These are phyloP conservation scores for Trichomycterus rosablanca DNA, from an alignment of 2,113 vertebrate species.

Conservation along the genomic window DNA sequence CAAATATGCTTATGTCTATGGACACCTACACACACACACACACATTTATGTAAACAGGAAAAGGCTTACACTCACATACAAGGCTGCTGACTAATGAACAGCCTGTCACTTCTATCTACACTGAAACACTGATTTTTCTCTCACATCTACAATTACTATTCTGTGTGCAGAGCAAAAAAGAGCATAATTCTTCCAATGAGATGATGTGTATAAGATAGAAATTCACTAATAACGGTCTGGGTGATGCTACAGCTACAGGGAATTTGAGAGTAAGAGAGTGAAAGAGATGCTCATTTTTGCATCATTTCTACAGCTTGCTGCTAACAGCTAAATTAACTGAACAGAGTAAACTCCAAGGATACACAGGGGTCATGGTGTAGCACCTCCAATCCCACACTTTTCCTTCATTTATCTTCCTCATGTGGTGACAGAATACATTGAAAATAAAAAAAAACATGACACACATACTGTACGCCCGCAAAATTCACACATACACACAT, in stretches of 20 bases:
- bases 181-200: slow-evolving; percentile 57
- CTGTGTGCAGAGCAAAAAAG: slow-evolving; percentile 39
- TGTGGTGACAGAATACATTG: neutral
- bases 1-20: too few relatives aligned
- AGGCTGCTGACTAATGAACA: slow-evolving; percentile 27
- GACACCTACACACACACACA: too few relatives aligned
- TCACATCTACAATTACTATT: slow-evolving; percentile 54
- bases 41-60: slow-evolving; percentile 14
- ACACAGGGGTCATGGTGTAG: neutral
- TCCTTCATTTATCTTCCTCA: slow-evolving; percentile 25
- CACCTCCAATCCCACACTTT: neutral
- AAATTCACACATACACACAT: slow-evolving; percentile 17
- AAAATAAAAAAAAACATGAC: neutral
- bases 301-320: neutral
- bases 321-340: slow-evolving; percentile 25
- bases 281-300: slow-evolving; percentile 12
- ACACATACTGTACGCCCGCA: slow-evolving; percentile 3
- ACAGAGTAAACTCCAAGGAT: too few relatives aligned
- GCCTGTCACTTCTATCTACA: slow-evolving; percentile 32
- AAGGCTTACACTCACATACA: too few relatives aligned
- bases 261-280: slow-evolving; percentile 25
- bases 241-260: slow-evolving; percentile 34
- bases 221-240: slow-evolving; percentile 61
- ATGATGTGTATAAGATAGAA: slow-evolving; percentile 57
- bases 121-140: slow-evolving; percentile 40